Evolutionary conservation across 2,888 invertebrate genomes (phyloP).

Genomic region (Vanessa cardui): DNA sequence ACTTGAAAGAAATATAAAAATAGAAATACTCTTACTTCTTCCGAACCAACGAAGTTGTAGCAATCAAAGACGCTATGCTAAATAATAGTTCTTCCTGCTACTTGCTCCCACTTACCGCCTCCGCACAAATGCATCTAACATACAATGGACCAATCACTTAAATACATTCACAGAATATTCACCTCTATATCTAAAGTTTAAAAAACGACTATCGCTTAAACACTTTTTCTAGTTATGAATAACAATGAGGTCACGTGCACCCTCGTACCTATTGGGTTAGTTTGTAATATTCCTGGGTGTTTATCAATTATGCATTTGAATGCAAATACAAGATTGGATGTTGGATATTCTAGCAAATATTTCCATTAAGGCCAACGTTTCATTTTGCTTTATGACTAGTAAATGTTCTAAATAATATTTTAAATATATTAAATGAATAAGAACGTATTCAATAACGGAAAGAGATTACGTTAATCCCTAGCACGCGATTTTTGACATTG

Average conservation of each 20-base stretch:
- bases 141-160: constrained; percentile 18
- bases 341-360: constrained; percentile 20
- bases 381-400: constrained; percentile 19
- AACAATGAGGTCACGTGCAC: constrained; percentile 13
- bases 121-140: constrained; percentile 24
- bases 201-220: constrained; percentile 15
- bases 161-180: constrained; percentile 7
- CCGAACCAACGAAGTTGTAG: constrained; percentile 14
- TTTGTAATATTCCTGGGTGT: constrained; percentile 30
- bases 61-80: constrained; percentile 29
- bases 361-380: constrained; percentile 24
- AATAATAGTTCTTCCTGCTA: constrained; percentile 38
- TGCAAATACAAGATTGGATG: constrained; percentile 28
- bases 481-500: constrained; percentile 24
- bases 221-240: neutral
- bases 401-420: constrained; percentile 12
- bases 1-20: neutral
- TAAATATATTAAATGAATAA: constrained; percentile 22
- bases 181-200: neutral
- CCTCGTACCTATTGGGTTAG: constrained; percentile 9
- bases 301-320: constrained; percentile 38
- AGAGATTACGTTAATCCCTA: constrained; percentile 19
- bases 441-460: neutral
- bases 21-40: constrained; percentile 6
- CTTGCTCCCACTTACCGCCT: constrained; percentile 37